Base-by-base conservation (phyloP, 2,797 vertebrate genomes). In the Coilia nasus region DNA sequence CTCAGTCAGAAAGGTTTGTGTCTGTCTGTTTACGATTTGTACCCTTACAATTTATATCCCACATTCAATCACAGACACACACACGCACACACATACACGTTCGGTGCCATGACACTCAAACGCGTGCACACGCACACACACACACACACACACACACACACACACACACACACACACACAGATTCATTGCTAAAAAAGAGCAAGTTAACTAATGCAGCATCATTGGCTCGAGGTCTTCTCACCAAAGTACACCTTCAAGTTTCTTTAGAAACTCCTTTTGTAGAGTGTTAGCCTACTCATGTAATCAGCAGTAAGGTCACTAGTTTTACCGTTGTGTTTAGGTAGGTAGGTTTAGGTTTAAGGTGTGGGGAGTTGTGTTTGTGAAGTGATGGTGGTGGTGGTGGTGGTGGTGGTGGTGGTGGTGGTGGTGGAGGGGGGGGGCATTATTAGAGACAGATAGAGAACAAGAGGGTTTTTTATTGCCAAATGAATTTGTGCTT, bases 1-100 rank as follows among this genome's bases (percentile, higher is more conserved):
- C 47, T 81, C 50, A 89, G 87, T 71, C 88, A 90, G 46, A 47
- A 25, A 88, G 88, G 84, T 85, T 67, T 25, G 47, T 41, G 35
- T 41, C 35, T 41, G 35, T 41, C 35, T 41, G 5, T 41, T 41
- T 1, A 41, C 35, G 1, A 41, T 41, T 71, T 14, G 12, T 14
- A 35, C 64, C 64, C 35, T 41, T 41, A 35, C 28, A 14, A 35
- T n/a, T 25, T 71, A 25, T 31, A 10, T 3, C 62, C 28, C 25
- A 25, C 60, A 7, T n/a, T 64, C 23, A 21, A 5, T 19, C 14
- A 19, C 56, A 59, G 15, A 59, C 56, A 54, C 14, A 10, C 50
- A 10, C 2, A 54, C 50, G 9, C 50, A 54, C 50, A 59, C 56
- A 54, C 14, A 10, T 7, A 10, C 2, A 54, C 50, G 9, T 7